Percentiles rank a stretch among this genome's conserved stretches.
phyloP scores from a whole-genome alignment of 1,140 invertebrate species.

The Oscheius sp. region DNA sequence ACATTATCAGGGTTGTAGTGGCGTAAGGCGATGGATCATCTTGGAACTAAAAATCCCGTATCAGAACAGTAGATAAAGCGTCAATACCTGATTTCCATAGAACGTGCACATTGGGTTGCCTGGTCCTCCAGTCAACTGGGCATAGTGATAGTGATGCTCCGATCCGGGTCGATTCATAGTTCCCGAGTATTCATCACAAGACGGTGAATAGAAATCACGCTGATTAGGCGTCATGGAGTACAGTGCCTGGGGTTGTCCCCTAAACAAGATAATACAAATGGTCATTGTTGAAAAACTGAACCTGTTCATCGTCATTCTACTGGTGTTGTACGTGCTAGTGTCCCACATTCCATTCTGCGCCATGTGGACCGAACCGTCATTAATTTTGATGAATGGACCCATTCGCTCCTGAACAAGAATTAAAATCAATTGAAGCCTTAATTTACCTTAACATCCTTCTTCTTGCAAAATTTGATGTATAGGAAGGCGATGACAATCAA shows the following conservation, averaged over 20 bases:
- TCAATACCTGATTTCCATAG: slow-evolving; percentile 31
- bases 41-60: slow-evolving; percentile 40
- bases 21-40: slow-evolving; percentile 57
- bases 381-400: slow-evolving; percentile 55
- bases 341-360: slow-evolving; percentile 32
- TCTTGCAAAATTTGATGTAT: slow-evolving; percentile 10
- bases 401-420: slow-evolving; percentile 20
- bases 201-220: slow-evolving; percentile 36
- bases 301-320: slow-evolving; percentile 31
- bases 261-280: background rate
- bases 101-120: slow-evolving; percentile 43
- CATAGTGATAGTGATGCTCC: slow-evolving; percentile 54
- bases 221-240: slow-evolving; percentile 42
- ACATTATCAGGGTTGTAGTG: slow-evolving; percentile 53
- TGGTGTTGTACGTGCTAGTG: slow-evolving; percentile 20
- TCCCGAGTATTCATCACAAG: slow-evolving; percentile 34
- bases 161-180: slow-evolving; percentile 41
- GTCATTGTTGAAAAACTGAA: background rate
- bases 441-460: slow-evolving; percentile 17
- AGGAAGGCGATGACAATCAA: slow-evolving; percentile 16
- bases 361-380: slow-evolving; percentile 52
- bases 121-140: slow-evolving; percentile 43
- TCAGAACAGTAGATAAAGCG: background rate
- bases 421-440: no score
- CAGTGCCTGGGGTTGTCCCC: slow-evolving; percentile 28